These are phyloP conservation scores for Melipona beecheii DNA, from an alignment of 2,888 invertebrate genomes.

Conservation along the genomic window DNA sequence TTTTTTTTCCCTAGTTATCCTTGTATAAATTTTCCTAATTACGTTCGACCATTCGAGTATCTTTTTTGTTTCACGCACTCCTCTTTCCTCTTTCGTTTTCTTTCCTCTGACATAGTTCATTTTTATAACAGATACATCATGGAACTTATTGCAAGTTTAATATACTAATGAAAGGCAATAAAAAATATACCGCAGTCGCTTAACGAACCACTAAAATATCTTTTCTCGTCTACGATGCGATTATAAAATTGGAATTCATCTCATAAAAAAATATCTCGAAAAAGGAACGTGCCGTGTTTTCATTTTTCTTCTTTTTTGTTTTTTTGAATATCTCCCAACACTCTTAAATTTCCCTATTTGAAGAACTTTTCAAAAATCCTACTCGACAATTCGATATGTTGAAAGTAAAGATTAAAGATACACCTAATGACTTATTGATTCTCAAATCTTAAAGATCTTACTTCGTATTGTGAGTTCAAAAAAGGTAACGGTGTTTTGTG, in stretches of 20 bases:
- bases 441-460: neutral
- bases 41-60: conserved; percentile 7
- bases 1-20: conserved; percentile 12
- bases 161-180: conserved; percentile 41
- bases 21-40: conserved; percentile 17
- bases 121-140: conserved; percentile 3
- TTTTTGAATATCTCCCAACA: neutral
- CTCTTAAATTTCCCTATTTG: neutral
- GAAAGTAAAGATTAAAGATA: conserved; percentile 23
- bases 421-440: neutral
- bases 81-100: neutral
- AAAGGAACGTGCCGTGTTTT: conserved; percentile 35
- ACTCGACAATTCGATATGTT: conserved; percentile 36
- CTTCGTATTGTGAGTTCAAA: neutral
- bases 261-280: conserved; percentile 53
- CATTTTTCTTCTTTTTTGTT: neutral
- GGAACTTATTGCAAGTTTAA: conserved; percentile 16
- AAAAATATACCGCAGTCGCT: conserved; percentile 36
- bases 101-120: conserved; percentile 7
- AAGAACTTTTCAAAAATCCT: neutral
- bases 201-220: conserved; percentile 38
- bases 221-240: neutral
- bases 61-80: neutral
- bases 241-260: conserved; percentile 7
- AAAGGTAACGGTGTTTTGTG: conserved; percentile 6